phyloP scores from a whole-genome alignment of 2,797 vertebrate genomes.

The Alouatta caraya region DNA sequence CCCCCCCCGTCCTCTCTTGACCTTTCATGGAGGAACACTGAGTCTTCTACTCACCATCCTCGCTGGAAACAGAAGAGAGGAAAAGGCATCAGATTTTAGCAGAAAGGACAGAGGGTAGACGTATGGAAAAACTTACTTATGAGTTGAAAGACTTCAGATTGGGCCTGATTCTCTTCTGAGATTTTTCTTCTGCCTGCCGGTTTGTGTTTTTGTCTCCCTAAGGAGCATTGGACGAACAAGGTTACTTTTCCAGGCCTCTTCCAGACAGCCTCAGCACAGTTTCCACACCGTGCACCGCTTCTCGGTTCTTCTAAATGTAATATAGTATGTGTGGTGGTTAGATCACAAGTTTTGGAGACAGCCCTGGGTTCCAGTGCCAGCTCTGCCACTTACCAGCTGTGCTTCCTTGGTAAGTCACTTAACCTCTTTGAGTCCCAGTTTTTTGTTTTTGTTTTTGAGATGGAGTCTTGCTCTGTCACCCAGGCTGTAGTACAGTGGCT shows the following conservation, averaged over 20 bases:
- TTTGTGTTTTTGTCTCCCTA: conserved; percentile 19
- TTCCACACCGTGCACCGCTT: background rate
- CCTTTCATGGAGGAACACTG: background rate
- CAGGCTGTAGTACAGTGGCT: too few relatives aligned
- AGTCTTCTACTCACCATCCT: background rate
- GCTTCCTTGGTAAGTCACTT: background rate
- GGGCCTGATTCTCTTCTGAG: background rate
- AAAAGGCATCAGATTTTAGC: background rate
- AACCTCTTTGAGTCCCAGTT: background rate
- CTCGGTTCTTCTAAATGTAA: background rate
- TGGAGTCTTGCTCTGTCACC: too few relatives aligned
- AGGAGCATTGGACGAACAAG: background rate
- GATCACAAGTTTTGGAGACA: background rate
- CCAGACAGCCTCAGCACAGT: background rate
- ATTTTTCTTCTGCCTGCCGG: background rate
- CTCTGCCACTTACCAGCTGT: background rate
- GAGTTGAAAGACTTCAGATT: background rate
- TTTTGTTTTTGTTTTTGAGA: too few relatives aligned
- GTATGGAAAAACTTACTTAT: background rate
- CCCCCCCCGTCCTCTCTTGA: background rate
- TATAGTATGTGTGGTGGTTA: background rate
- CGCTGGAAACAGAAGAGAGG: background rate
- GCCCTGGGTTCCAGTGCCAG: background rate
- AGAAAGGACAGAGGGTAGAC: background rate
- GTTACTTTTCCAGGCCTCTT: background rate